Conservation (phyloP, 2,113 vertebrate genomes). For the Vimba vimba region DNA sequence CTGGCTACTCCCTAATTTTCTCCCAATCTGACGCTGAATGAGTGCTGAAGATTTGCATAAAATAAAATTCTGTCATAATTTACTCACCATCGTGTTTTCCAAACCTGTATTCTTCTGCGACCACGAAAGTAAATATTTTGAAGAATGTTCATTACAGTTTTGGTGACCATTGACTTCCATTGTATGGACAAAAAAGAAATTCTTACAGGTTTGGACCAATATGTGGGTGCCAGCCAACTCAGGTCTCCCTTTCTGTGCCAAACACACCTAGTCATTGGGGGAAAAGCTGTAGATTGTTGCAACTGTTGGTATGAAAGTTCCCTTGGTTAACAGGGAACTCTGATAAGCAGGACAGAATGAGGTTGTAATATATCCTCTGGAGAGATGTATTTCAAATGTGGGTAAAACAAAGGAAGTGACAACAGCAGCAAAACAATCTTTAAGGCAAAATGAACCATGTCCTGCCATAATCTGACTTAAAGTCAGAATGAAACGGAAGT, state of each 20-base stretch:
- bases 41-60: neutral
- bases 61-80: neutral
- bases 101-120: neutral
- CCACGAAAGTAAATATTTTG: neutral
- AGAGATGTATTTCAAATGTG: neutral
- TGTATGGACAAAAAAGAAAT: neutral
- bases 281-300: neutral
- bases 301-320: neutral
- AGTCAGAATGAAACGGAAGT: no score
- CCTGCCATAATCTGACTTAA: neutral
- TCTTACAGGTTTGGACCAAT: neutral
- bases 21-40: neutral
- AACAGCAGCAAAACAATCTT: neutral
- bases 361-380: neutral
- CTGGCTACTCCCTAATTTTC: neutral
- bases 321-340: neutral
- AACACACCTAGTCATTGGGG: neutral
- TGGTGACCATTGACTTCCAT: neutral
- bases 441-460: neutral
- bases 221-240: neutral
- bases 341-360: constrained; percentile 19
- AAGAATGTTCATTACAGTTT: neutral
- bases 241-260: neutral
- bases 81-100: neutral
- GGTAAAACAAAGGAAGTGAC: neutral